A percentile compares a stretch with the other conserved stretches of the same genome.
phyloP scores from a whole-genome alignment of 1,140 invertebrate species.

The Orchesella cincta region DNA sequence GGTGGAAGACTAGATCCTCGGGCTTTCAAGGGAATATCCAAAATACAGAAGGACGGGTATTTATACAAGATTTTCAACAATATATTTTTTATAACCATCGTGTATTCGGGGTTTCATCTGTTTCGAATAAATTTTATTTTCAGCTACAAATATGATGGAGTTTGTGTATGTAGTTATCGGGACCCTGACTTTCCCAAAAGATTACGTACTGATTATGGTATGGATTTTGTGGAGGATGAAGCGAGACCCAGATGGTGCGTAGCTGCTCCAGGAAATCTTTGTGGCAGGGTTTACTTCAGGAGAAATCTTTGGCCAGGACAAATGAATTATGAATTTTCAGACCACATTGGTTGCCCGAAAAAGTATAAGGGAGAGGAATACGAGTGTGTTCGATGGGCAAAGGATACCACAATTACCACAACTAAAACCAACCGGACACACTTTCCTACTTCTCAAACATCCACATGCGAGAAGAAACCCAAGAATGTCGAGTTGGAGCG shows the following conservation, averaged over 20 bases:
- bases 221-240: not conserved
- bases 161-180: not conserved
- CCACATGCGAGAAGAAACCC: not conserved
- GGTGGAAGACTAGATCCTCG: not conserved
- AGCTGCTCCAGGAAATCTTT: not conserved
- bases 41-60: too few relatives aligned
- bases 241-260: not conserved
- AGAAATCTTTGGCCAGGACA: not conserved
- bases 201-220: not conserved
- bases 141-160: not conserved
- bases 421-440: not conserved
- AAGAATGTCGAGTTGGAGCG: not conserved
- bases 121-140: too few relatives aligned
- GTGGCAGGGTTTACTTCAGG: not conserved
- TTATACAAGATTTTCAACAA: not conserved
- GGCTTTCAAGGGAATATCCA: not conserved
- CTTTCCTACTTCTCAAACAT: not conserved
- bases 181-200: not conserved
- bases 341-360: not conserved
- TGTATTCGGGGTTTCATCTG: too few relatives aligned
- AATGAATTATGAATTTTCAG: not conserved
- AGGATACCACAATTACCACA: not conserved
- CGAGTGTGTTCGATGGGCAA: not conserved
- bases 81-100: too few relatives aligned
- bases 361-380: not conserved